phyloP scores from a whole-genome alignment of 2,113 vertebrate genomes.

The Leucopsar rothschildi region DNA sequence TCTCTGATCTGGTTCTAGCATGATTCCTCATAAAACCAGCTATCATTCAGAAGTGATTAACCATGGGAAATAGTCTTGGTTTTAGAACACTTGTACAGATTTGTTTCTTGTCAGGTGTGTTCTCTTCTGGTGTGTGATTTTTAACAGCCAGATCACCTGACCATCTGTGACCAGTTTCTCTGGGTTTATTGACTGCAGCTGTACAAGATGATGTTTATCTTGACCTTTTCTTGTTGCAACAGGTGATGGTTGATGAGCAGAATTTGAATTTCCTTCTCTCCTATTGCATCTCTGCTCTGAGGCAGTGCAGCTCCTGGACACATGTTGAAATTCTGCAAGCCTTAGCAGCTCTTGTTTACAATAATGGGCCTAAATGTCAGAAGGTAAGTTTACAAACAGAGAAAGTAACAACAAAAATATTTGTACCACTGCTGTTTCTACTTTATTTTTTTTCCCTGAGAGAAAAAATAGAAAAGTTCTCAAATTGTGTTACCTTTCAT shows the following conservation, averaged over 20 bases:
- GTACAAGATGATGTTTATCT: not conserved
- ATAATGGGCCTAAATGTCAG: conserved; percentile 88
- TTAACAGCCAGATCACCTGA: not conserved
- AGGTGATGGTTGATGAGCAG: conserved; percentile 90
- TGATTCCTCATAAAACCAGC: not conserved
- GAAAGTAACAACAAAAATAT: not conserved
- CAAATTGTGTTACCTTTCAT: not conserved
- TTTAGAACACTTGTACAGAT: not conserved
- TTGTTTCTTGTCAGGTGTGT: not conserved
- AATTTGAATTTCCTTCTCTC: conserved; percentile 83
- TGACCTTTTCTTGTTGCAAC: not conserved
- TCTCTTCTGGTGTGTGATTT: not conserved
- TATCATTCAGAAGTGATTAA: not conserved
- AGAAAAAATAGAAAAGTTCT: not conserved
- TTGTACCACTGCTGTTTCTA: not conserved
- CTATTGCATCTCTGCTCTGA: conserved; percentile 81
- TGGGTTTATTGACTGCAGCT: not conserved
- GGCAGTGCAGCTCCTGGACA: conserved; percentile 88
- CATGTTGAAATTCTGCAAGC: conserved; percentile 88
- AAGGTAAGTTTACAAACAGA: conserved; percentile 72
- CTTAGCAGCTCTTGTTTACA: conserved; percentile 86
- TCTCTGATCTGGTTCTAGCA: not conserved
- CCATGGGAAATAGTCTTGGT: not conserved
- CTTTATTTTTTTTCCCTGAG: not conserved
- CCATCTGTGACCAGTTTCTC: not conserved